Evolutionary conservation across 2,888 invertebrate species (phyloP), one percentile per base, ranked within the genome.

Genomic region (Drosophila ezoana): DNA sequence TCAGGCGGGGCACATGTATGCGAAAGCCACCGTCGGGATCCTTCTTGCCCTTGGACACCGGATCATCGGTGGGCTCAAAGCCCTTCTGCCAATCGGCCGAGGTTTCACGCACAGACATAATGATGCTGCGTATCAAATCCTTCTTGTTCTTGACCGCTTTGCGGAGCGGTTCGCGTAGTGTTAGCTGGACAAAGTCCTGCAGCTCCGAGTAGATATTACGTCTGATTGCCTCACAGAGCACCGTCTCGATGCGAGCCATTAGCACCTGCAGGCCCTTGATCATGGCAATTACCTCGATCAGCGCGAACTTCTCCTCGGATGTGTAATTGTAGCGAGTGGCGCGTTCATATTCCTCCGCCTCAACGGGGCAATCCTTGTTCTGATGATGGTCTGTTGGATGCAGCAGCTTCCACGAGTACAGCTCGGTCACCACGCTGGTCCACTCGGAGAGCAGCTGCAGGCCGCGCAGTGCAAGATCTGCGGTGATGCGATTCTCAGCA

Each of bases 271-370:
- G 94, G 0, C 99, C 99, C 92, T 99, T 99, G 85, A 99, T 98
- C 98, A 99, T 99, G 0, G 99, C 98, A 81, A 99, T 98, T 16
- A 99, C 98, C 93, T 99, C 99, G 72, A 99, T 98, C 84, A 99
- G 93, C 0, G 99, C 99, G 93, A 98, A 98, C 91, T 99, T 99
- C 93, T 99, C 99, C 88, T 98, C 98, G 1, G 97, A 96, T 0
- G 96, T 97, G 92, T 99, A 99, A 93, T 99, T 99, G 93, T 99
- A 99, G 9, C 98, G 95, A 0, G 98, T 99, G 0, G 98, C 98
- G 92, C 98, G 93, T 93, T 99, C 99, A 90, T 99, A 99, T 93
- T 99, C 99, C 93, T 99, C 99, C 3, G 99, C 99, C 91, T 98
- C 98, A 9, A 95, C 95, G 0, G 99, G 99, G 88, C 99, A 99